Conservation (phyloP, 2,113 vertebrate species). For the Irena cyanogastra region DNA sequence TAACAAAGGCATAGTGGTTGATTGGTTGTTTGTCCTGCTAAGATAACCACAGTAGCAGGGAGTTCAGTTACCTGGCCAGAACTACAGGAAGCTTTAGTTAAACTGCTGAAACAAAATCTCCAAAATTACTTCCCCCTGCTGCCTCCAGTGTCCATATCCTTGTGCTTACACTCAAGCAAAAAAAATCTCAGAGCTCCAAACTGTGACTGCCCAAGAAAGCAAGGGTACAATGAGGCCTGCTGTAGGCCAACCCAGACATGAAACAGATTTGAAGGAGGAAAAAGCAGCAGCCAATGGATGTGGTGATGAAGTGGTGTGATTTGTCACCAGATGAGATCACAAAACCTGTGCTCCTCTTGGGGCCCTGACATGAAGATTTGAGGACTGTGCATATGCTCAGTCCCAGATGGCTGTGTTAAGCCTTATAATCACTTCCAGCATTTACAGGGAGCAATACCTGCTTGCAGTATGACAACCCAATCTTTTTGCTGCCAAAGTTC, state of each 20-base stretch:
- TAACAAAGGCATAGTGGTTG: background rate
- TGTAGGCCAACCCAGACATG: fast-evolving
- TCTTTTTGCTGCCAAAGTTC: background rate
- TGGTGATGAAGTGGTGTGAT: background rate
- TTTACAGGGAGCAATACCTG: background rate
- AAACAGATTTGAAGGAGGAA: background rate
- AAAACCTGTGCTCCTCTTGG: background rate
- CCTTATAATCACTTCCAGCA: background rate
- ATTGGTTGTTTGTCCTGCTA: background rate
- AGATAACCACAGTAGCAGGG: background rate
- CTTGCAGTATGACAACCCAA: background rate
- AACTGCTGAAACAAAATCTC: background rate
- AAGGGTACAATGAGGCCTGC: background rate
- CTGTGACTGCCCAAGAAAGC: background rate
- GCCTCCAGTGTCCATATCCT: fast-evolving
- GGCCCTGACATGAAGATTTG: background rate
- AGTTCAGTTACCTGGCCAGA: background rate
- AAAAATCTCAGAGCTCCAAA: background rate
- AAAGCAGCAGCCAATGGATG: background rate
- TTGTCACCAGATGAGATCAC: background rate
- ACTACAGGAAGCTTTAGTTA: background rate
- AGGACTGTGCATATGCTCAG: background rate
- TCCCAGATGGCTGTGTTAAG: background rate
- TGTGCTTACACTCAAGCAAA: background rate
- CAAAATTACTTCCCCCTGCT: fast-evolving